Evolutionary conservation across 2,797 vertebrate species (phyloP), one percentile per base, ranked within the genome.

Genomic region (Anniella stebbinsi): DNA sequence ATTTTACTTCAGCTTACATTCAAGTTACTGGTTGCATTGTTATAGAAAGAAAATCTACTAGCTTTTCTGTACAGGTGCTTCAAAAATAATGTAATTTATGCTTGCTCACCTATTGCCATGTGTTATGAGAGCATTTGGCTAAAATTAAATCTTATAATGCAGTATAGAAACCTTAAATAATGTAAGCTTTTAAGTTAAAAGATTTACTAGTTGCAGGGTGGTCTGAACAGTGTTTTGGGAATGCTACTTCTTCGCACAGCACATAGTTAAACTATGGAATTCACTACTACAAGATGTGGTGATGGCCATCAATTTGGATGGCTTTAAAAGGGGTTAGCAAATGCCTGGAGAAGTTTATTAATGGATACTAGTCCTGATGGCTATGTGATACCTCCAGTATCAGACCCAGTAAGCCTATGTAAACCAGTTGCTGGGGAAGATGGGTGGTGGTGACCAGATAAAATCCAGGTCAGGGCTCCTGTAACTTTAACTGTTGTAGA

Each of bases 71-170:
- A 13, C 63, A 77, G 25, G 36, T 70, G 8, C 57, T 57, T 60
- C 10, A 30, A 80, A 78, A 75, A 11, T 51, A 70, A 30, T 45
- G 88, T 86, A 86, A 89, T 66, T 89, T 60, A 41, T 51, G 30
- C 51, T 69, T 41, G 73, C 30, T 77, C 38, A 45, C 45, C 38
- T 88, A 66, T 17, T 17, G 18, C 85, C 33, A 2, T 89, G 17
- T n/a, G 85, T 78, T 41, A n/a, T 80, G 63, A 38, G 30, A 67
- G 36, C 72, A 3, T 81, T 57, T 69, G 66, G 38, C 30, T n/a
- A 80, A 77, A 57, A 57, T 70, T 45, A 70, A 86, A 28, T n/a
- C 51, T 70, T 41, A 15, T 72, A 33, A 38, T 85, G 60, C 36
- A 57, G 33, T 67, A 18, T 54, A 41, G 4, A 63, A 67, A 7